phyloP scores from a whole-genome alignment of 2,888 invertebrate species.

The Plemyria rubiginata region DNA sequence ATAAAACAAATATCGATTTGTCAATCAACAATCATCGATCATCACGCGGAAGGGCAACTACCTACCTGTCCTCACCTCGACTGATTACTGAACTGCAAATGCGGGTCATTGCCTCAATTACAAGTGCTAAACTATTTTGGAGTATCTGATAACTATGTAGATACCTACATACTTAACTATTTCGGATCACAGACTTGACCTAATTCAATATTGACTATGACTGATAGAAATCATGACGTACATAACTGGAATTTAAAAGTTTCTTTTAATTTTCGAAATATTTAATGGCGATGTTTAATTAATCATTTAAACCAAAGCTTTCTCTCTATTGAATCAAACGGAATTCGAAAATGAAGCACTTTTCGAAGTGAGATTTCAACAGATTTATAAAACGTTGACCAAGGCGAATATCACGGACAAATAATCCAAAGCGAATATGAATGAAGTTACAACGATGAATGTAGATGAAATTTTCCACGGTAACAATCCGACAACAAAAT shows the following conservation, averaged over 20 bases:
- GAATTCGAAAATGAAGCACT: too few relatives aligned
- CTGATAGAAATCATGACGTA: conserved; percentile 7
- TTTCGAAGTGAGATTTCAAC: too few relatives aligned
- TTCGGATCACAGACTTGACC: conserved; percentile 35
- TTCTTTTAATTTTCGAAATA: background rate
- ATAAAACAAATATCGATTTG: conserved; percentile 6
- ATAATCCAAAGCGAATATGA: too few relatives aligned
- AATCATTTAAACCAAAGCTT: too few relatives aligned
- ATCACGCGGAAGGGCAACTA: conserved; percentile 31
- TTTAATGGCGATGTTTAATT: too few relatives aligned
- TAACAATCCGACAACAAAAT: conserved; percentile 36
- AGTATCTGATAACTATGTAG: conserved; percentile 3
- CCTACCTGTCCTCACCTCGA: conserved; percentile 24
- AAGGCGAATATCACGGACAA: too few relatives aligned
- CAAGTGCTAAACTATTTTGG: conserved; percentile 11
- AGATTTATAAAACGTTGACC: too few relatives aligned
- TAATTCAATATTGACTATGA: conserved; percentile 18
- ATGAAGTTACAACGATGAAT: too few relatives aligned
- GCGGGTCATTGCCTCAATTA: conserved; percentile 17
- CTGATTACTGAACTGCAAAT: conserved; percentile 14
- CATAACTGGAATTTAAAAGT: background rate
- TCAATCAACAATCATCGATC: conserved; percentile 33
- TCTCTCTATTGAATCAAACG: too few relatives aligned
- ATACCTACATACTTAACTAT: conserved; percentile 17
- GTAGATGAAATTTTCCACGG: background rate